Conservation (phyloP, 2,888 invertebrate species). For the Diploptera punctata region DNA sequence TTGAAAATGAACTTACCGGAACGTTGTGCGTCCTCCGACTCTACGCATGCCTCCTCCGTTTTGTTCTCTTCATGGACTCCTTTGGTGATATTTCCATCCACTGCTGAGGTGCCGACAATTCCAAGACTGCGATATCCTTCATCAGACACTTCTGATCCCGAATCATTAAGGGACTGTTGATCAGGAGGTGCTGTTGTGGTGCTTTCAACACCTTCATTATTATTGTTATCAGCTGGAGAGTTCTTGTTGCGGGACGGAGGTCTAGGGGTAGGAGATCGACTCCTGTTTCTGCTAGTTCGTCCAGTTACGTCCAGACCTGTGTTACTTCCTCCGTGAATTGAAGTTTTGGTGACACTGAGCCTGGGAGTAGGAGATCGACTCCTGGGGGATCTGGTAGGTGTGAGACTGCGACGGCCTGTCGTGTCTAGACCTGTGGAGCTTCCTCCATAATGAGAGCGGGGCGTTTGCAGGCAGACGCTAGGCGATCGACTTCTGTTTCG, state of each 20-base stretch:
- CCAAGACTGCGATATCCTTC: conserved; percentile 80
- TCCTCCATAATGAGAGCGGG: not conserved
- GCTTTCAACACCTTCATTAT: conserved; percentile 9
- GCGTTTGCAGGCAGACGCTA: conserved; percentile 54
- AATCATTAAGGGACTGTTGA: conserved; percentile 57
- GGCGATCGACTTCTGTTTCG: conserved; percentile 46
- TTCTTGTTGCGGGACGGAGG: conserved; percentile 53
- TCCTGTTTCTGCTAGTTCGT: conserved; percentile 15
- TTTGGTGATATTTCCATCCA: not conserved
- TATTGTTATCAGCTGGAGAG: conserved; percentile 42
- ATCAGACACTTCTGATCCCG: conserved; percentile 84
- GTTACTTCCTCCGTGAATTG: not conserved
- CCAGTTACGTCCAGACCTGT: not conserved
- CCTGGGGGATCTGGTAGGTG: not conserved
- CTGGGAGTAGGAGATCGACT: conserved; percentile 21
- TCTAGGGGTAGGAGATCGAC: conserved; percentile 57
- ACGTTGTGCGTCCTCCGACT: conserved; percentile 3
- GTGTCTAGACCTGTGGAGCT: conserved; percentile 10
- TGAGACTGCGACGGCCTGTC: conserved; percentile 2
- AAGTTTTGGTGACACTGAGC: not conserved
- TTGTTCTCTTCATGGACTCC: not conserved
- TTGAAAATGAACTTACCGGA: not conserved
- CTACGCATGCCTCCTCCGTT: not conserved
- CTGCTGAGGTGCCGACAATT: conserved; percentile 16
- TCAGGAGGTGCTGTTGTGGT: not conserved